These are phyloP conservation scores for Timema podura DNA, from an alignment of 2,888 invertebrate species.

Conservation along the genomic window DNA sequence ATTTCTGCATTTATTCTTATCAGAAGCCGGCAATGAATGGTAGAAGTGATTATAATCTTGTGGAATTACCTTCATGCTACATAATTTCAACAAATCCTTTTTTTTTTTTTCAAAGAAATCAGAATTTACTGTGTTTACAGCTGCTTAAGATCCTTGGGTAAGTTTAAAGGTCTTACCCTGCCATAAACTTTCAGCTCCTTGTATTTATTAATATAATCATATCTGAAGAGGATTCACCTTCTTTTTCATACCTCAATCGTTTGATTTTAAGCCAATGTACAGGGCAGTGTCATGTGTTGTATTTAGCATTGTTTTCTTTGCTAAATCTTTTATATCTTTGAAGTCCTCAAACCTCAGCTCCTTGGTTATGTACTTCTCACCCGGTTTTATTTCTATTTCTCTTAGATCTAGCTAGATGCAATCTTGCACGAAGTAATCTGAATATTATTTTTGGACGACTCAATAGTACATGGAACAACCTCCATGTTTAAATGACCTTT, in stretches of 20 bases:
- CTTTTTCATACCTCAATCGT: conserved; percentile 17
- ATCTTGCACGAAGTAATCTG: conserved; percentile 32
- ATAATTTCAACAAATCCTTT: conserved; percentile 6
- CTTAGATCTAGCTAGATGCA: conserved; percentile 29
- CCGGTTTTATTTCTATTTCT: conserved; percentile 30
- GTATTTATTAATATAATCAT: conserved; percentile 8
- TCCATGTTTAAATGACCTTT: conserved; percentile 30
- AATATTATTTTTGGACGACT: conserved; percentile 31
- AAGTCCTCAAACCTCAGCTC: conserved; percentile 31
- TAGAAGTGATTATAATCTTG: conserved; percentile 2
- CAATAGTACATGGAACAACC: conserved; percentile 34
- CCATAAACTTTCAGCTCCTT: conserved; percentile 11
- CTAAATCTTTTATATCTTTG: conserved; percentile 27
- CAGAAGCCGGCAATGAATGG: conserved; percentile 2
- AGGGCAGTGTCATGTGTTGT: conserved; percentile 10
- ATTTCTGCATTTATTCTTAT: not conserved
- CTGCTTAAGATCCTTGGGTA: conserved; percentile 14
- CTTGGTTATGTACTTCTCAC: conserved; percentile 27
- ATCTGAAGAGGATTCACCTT: conserved; percentile 10
- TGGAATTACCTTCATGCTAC: conserved; percentile 4
- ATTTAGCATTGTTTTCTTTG: conserved; percentile 1
- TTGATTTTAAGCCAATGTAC: conserved; percentile 18
- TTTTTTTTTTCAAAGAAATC: conserved; percentile 4
- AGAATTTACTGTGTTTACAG: conserved; percentile 4
- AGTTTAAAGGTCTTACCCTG: conserved; percentile 1